Evolutionary conservation across 2,113 vertebrate genomes (phyloP).

Genomic region (Coregonus clupeaformis): DNA sequence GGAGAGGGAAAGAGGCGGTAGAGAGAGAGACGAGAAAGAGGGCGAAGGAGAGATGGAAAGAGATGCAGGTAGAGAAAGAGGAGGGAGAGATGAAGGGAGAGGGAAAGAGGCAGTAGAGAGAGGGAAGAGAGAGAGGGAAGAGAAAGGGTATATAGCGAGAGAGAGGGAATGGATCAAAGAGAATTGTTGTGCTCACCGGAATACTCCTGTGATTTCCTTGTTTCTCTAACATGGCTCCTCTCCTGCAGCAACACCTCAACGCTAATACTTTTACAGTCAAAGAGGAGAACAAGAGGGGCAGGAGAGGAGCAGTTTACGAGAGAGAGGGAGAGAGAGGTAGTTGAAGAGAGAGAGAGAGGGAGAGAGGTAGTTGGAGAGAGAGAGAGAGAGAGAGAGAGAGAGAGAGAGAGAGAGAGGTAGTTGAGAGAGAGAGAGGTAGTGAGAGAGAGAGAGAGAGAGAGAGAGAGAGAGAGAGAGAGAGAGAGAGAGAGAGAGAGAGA

Average conservation of each 20-base stretch:
- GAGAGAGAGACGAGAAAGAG: not conserved
- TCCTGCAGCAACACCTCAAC: not conserved
- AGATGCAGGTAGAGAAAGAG: not conserved
- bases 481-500: not conserved
- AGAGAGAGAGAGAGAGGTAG: no score
- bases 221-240: not conserved
- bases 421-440: not conserved
- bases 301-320: not conserved
- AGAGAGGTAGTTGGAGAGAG: not conserved
- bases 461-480: not conserved
- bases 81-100: not conserved
- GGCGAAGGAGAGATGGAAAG: not conserved
- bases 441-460: not conserved
- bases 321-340: no score
- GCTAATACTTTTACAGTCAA: not conserved
- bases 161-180: not conserved
- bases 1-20: not conserved
- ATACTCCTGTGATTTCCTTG: not conserved
- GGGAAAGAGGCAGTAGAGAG: not conserved
- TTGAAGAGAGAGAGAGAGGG: not conserved
- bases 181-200: slow-evolving; percentile 3
- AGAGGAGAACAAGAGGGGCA: not conserved
- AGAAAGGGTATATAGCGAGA: not conserved
- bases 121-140: not conserved
- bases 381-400: not conserved